A percentile compares a stretch with the other conserved stretches of the same genome.
Conservation (phyloP, 1,140 invertebrate species). For the Dufourea novaeangliae region DNA sequence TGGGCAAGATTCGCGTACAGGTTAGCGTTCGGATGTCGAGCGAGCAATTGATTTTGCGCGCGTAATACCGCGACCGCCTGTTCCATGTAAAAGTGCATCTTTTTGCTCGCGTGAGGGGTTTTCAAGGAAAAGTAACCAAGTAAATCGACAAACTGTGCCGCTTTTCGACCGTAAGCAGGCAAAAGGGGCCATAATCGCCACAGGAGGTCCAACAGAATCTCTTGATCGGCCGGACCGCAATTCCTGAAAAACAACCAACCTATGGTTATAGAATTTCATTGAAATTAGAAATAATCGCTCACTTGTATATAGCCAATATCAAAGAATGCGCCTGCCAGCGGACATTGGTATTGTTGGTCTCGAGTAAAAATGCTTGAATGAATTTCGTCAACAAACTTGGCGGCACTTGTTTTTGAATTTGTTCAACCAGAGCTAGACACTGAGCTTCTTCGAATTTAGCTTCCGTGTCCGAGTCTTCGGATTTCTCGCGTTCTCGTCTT, state of each 20-base stretch:
- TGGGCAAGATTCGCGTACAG: conserved; percentile 95
- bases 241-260: conserved; percentile 84
- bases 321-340: conserved; percentile 97
- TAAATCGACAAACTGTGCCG: conserved; percentile 97
- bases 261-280: too few species aligned
- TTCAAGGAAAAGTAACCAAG: conserved; percentile 96
- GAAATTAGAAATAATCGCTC: conserved; percentile 73
- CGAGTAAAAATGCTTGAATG: conserved; percentile 94
- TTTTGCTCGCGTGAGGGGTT: conserved; percentile 84
- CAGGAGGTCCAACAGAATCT: conserved; percentile 89
- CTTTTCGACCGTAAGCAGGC: conserved; percentile 95
- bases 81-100: conserved; percentile 90
- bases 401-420: conserved; percentile 88
- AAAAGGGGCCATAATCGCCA: conserved; percentile 96
- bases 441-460: conserved; percentile 87
- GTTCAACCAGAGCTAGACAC: conserved; percentile 86
- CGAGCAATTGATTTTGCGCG: conserved; percentile 92
- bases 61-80: conserved; percentile 92
- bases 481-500: conserved; percentile 85
- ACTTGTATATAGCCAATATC: conserved; percentile 92
- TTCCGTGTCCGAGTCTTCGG: conserved; percentile 86
- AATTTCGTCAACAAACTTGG: conserved; percentile 89
- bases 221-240: conserved; percentile 89
- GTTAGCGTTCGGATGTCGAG: conserved; percentile 96
- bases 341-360: conserved; percentile 95